phyloP scores from a whole-genome alignment of 2,113 vertebrate genomes.

The Prionailurus viverrinus region DNA sequence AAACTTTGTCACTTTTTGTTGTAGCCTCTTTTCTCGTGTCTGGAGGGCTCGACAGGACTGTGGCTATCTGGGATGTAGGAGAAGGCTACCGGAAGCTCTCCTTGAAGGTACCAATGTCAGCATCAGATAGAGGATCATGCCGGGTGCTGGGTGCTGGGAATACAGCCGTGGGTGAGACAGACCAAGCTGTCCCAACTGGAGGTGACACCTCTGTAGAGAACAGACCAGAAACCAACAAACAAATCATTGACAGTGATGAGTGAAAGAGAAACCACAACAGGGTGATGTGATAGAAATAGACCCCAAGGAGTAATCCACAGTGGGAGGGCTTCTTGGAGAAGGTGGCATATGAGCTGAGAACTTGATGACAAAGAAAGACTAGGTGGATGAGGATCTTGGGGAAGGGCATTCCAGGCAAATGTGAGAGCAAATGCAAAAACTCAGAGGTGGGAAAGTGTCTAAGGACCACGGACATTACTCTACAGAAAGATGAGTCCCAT shows the following conservation, averaged over 20 bases:
- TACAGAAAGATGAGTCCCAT: not conserved
- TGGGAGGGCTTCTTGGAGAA: not conserved
- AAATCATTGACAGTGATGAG: not conserved
- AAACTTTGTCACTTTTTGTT: conserved; percentile 64
- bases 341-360: not conserved
- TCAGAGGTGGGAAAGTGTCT: not conserved
- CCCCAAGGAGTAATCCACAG: not conserved
- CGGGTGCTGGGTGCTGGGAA: not conserved
- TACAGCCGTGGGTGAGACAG: not conserved
- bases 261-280: not conserved
- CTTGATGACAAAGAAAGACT: not conserved
- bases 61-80: conserved; percentile 88
- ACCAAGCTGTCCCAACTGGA: not conserved
- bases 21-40: conserved; percentile 88
- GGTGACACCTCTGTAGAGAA: not conserved
- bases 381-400: not conserved
- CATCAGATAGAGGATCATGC: no score
- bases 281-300: not conserved
- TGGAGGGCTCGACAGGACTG: conserved; percentile 87
- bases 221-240: not conserved
- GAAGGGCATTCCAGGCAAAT: not conserved
- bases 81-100: conserved; percentile 85
- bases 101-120: conserved; percentile 86
- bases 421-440: not conserved
- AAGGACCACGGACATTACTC: not conserved